These are phyloP conservation scores for Pseudopleuronectes americanus DNA, from an alignment of 2,797 vertebrate species.

Conservation along the genomic window DNA sequence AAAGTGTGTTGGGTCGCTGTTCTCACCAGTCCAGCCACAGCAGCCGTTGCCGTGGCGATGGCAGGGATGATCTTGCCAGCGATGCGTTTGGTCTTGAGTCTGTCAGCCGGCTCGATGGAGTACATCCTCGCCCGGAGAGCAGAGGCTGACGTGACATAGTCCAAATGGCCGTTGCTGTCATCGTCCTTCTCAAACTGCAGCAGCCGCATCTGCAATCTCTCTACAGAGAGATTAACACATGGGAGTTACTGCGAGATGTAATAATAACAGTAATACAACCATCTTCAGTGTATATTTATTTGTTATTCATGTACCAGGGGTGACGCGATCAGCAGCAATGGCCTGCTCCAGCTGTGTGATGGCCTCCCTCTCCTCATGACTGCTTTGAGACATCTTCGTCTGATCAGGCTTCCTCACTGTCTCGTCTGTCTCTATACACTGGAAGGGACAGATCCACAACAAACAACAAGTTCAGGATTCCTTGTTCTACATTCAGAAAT, in stretches of 20 bases:
- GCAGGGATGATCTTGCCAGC: constrained; percentile 99
- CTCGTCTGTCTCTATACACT: constrained; percentile 97
- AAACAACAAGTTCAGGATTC: background rate
- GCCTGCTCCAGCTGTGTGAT: constrained; percentile 89
- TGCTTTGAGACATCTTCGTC: constrained; percentile 88
- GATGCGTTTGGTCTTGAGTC: constrained; percentile 96
- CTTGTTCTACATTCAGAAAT: background rate
- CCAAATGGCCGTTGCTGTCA: constrained; percentile 93
- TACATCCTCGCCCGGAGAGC: constrained; percentile 95
- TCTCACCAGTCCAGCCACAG: constrained; percentile 95
- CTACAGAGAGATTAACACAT: constrained; percentile 66
- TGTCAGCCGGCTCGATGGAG: constrained; percentile 92
- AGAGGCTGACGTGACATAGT: constrained; percentile 93
- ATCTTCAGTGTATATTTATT: background rate
- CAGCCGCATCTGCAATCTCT: constrained; percentile 87
- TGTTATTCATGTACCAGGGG: constrained; percentile 81
- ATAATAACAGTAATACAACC: background rate
- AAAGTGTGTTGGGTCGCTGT: background rate
- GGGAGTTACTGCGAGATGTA: background rate
- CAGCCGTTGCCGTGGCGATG: constrained; percentile 96
- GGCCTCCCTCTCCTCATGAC: constrained; percentile 94
- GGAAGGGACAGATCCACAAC: constrained; percentile 19
- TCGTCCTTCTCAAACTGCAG: constrained; percentile 96
- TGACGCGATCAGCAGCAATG: constrained; percentile 82
- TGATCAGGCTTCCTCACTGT: constrained; percentile 92